Evolutionary conservation across 2,797 vertebrate genomes (phyloP).

Genomic region (Echeneis naucrates): DNA sequence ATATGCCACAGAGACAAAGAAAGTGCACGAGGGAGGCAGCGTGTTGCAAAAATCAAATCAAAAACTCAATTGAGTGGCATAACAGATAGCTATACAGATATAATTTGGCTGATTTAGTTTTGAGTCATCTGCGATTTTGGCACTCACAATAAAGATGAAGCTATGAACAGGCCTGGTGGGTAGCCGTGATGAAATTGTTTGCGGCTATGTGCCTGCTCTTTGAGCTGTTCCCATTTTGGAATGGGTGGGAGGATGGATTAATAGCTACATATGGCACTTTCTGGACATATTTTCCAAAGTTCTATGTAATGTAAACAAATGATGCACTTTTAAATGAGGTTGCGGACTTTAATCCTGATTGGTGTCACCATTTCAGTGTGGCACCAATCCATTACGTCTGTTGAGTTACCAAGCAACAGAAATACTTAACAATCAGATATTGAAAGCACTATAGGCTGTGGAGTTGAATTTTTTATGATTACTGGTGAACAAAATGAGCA

Average conservation of each 20-base stretch:
- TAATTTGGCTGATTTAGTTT: slow-evolving; percentile 66
- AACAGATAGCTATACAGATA: slow-evolving; percentile 63
- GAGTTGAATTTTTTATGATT: too few relatives aligned
- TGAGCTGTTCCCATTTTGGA: background rate
- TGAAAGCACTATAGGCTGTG: too few relatives aligned
- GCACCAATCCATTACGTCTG: too few relatives aligned
- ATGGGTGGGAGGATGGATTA: slow-evolving; percentile 4
- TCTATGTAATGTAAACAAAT: background rate
- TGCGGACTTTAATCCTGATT: background rate
- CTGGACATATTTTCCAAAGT: background rate
- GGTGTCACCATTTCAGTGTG: too few relatives aligned
- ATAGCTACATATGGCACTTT: background rate
- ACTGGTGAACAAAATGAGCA: too few relatives aligned
- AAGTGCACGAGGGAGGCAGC: slow-evolving; percentile 34
- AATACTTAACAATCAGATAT: too few relatives aligned
- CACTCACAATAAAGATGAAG: slow-evolving; percentile 51
- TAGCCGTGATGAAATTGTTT: background rate
- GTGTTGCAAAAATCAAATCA: slow-evolving; percentile 62
- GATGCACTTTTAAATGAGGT: background rate
- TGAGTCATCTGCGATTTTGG: slow-evolving; percentile 56
- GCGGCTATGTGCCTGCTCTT: background rate
- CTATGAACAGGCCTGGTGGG: slow-evolving; percentile 16
- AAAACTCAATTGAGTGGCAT: slow-evolving; percentile 65
- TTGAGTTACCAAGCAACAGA: background rate
- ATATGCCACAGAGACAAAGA: slow-evolving; percentile 50